phyloP scores from a whole-genome alignment of 2,888 invertebrate genomes.

The Ecdyonurus torrentis region DNA sequence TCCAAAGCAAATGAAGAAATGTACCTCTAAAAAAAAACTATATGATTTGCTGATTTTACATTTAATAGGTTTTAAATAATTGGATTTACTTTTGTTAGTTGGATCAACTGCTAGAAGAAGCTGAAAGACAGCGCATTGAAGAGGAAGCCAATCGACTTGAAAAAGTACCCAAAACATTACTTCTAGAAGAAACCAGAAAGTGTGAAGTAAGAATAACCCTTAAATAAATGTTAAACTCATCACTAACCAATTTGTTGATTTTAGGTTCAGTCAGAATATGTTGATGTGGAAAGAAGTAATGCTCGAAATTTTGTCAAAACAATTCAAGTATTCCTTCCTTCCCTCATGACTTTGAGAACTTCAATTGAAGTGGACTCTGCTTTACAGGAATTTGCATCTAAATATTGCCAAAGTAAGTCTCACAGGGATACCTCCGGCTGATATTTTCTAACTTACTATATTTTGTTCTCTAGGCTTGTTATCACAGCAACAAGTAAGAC shows the following conservation, averaged over 20 bases:
- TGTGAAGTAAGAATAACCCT: too few relatives aligned
- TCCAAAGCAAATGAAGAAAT: too few relatives aligned
- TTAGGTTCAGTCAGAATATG: slow-evolving; percentile 43
- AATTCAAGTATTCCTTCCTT: slow-evolving; percentile 55
- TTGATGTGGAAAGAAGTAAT: slow-evolving; percentile 72
- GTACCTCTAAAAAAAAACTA: too few relatives aligned
- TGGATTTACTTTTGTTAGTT: slow-evolving; percentile 14
- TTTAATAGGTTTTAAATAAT: not conserved
- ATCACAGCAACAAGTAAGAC: slow-evolving; percentile 12
- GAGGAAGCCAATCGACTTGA: slow-evolving; percentile 16
- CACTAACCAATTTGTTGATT: slow-evolving; percentile 2
- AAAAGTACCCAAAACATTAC: slow-evolving; percentile 37
- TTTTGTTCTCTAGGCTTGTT: slow-evolving; percentile 9
- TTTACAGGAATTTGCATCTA: slow-evolving; percentile 80
- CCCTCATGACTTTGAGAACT: slow-evolving; percentile 53
- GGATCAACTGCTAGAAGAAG: slow-evolving; percentile 26
- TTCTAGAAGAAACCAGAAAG: not conserved
- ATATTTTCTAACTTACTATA: not conserved
- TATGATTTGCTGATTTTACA: not conserved
- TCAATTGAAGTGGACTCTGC: slow-evolving; percentile 82
- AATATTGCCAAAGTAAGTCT: slow-evolving; percentile 71
- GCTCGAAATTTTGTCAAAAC: slow-evolving; percentile 69
- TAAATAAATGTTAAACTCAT: too few relatives aligned
- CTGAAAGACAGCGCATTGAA: slow-evolving; percentile 9
- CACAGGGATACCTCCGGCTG: not conserved